These are phyloP conservation scores for Apteryx mantelli DNA, from an alignment of 2,113 vertebrate genomes.

Conservation along the genomic window DNA sequence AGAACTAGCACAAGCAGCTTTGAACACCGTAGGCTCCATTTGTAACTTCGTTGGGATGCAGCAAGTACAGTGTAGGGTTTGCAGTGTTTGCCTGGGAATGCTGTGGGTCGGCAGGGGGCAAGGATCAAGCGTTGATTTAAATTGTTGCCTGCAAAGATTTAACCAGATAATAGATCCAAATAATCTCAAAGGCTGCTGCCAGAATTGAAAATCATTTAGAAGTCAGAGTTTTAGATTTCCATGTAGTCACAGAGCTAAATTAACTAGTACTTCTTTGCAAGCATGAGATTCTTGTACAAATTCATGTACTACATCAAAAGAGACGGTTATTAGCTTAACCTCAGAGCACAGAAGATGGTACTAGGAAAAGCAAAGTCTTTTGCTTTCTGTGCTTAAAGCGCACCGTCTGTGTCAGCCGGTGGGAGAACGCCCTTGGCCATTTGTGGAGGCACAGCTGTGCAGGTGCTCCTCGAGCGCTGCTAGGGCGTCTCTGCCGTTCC, in stretches of 20 bases:
- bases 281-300: fast-evolving
- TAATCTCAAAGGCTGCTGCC: neutral
- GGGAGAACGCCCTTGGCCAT: fast-evolving
- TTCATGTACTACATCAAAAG: neutral
- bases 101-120: neutral
- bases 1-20: neutral
- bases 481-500: fast-evolving
- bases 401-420: neutral
- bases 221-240: neutral
- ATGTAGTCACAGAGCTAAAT: fast-evolving
- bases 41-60: neutral
- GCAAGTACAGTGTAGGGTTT: neutral
- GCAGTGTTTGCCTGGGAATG: neutral
- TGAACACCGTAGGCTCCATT: neutral
- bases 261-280: neutral
- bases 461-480: neutral
- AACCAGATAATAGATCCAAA: neutral
- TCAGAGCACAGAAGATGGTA: neutral
- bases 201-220: neutral
- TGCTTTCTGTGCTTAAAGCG: neutral
- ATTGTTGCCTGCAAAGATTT: neutral
- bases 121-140: neutral
- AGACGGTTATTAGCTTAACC: fast-evolving
- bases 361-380: neutral
- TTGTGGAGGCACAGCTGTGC: too few species aligned